Percentiles rank a stretch among this genome's conserved stretches.
Evolutionary conservation across 2,113 vertebrate species (phyloP).

Genomic region (Nymphicus hollandicus): DNA sequence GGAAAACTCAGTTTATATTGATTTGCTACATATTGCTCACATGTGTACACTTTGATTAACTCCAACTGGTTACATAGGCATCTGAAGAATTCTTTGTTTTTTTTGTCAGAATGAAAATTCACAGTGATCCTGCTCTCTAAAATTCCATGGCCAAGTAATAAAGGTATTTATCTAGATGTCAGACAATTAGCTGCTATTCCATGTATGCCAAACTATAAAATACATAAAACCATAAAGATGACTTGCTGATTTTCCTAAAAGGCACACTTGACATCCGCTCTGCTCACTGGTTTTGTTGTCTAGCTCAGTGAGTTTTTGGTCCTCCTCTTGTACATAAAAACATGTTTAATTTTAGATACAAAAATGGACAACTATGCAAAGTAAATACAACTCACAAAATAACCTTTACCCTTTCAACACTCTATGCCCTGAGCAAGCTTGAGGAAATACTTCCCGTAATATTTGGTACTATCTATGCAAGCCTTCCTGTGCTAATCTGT

Average conservation of each 20-base stretch:
- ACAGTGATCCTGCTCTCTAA: neutral
- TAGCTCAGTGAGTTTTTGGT: neutral
- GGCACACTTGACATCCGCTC: neutral
- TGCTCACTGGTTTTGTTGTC: neutral
- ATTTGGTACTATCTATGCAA: neutral
- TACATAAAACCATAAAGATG: neutral
- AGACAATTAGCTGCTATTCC: neutral
- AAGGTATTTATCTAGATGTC: neutral
- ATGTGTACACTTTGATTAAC: neutral
- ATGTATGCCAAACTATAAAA: neutral
- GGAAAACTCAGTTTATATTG: neutral
- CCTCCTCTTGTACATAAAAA: neutral
- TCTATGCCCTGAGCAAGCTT: neutral
- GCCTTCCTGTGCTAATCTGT: neutral
- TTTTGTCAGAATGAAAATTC: neutral
- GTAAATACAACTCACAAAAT: neutral
- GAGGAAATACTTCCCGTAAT: neutral
- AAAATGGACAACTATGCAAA: neutral
- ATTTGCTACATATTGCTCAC: neutral
- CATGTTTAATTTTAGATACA: neutral
- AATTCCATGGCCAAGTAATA: neutral
- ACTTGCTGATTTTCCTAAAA: neutral
- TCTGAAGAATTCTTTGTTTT: neutral
- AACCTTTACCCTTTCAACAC: neutral
- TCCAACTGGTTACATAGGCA: neutral